Evolutionary conservation across 2,888 invertebrate genomes (phyloP).

Genomic region (Podotricha telesiphe): DNA sequence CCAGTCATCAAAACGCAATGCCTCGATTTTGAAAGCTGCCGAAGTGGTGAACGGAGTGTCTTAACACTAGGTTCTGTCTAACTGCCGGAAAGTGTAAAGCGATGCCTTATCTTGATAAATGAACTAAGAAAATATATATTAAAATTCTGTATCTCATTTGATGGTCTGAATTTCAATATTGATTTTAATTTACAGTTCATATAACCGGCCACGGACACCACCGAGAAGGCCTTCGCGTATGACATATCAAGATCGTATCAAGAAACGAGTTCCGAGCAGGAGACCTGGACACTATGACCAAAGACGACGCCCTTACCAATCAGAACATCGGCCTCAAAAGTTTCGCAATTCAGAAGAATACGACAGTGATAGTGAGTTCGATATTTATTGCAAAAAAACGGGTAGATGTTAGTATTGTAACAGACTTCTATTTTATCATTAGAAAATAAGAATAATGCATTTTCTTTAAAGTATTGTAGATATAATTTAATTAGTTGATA

Average conservation of each 20-base stretch:
- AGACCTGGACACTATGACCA: conserved; percentile 47
- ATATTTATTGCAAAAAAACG: conserved; percentile 61
- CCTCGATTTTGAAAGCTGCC: too few relatives aligned
- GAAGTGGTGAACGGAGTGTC: too few relatives aligned
- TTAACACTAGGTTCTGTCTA: too few relatives aligned
- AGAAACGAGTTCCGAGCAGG: conserved; percentile 61
- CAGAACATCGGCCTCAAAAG: conserved; percentile 47
- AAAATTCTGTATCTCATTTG: too few relatives aligned
- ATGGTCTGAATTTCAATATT: not conserved
- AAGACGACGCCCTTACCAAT: conserved; percentile 48
- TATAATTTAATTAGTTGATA: conserved; percentile 10
- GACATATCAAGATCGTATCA: conserved; percentile 65
- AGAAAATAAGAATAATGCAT: conserved; percentile 27
- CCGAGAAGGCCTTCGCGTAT: conserved; percentile 61
- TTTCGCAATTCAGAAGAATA: conserved; percentile 60
- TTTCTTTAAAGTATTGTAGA: conserved; percentile 38
- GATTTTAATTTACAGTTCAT: conserved; percentile 54
- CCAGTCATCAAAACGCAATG: too few relatives aligned
- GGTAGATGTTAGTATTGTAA: conserved; percentile 56
- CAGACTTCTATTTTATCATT: conserved; percentile 1
- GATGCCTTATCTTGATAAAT: too few relatives aligned
- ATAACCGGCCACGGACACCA: conserved; percentile 52
- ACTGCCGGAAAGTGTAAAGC: too few relatives aligned
- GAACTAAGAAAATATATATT: too few relatives aligned
- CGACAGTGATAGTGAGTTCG: conserved; percentile 56